Evolutionary conservation across 2,888 invertebrate genomes (phyloP).

Genomic region (Lasioglossum malachurum): DNA sequence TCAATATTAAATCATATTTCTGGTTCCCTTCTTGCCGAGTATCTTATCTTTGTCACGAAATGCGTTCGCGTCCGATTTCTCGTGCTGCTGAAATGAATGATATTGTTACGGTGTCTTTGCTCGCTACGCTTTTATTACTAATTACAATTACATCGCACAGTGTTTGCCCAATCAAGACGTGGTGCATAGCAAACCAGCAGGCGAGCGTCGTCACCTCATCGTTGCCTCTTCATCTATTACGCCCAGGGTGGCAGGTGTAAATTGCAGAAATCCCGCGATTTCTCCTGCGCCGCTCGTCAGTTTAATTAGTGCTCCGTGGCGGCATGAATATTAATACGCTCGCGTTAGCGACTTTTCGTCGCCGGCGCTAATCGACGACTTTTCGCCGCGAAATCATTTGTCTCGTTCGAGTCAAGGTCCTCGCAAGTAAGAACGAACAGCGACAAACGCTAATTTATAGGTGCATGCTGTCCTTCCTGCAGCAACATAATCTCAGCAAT

Average conservation of each 20-base stretch:
- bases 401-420: not conserved
- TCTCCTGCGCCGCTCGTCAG: slow-evolving; percentile 22
- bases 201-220: not conserved
- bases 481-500: not conserved
- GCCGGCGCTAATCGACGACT: slow-evolving; percentile 46
- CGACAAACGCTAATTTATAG: not conserved
- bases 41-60: not conserved
- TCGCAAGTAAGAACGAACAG: not conserved
- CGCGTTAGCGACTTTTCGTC: slow-evolving; percentile 19
- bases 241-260: slow-evolving; percentile 43
- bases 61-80: not conserved
- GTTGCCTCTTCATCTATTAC: slow-evolving; percentile 16
- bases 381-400: slow-evolving; percentile 33
- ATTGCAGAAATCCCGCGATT: slow-evolving; percentile 37
- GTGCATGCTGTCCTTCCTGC: not conserved
- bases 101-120: not conserved
- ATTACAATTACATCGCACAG: slow-evolving; percentile 1
- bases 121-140: not conserved
- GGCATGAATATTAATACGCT: slow-evolving; percentile 48
- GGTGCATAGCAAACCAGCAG: not conserved
- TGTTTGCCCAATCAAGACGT: not conserved
- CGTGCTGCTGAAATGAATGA: not conserved
- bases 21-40: not conserved
- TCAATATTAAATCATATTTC: not conserved
- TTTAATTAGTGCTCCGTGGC: slow-evolving; percentile 50